Evolutionary conservation across 1,140 invertebrate genomes (phyloP), one percentile per base, ranked within the genome.

Genomic region (Sesamia nonagrioides): DNA sequence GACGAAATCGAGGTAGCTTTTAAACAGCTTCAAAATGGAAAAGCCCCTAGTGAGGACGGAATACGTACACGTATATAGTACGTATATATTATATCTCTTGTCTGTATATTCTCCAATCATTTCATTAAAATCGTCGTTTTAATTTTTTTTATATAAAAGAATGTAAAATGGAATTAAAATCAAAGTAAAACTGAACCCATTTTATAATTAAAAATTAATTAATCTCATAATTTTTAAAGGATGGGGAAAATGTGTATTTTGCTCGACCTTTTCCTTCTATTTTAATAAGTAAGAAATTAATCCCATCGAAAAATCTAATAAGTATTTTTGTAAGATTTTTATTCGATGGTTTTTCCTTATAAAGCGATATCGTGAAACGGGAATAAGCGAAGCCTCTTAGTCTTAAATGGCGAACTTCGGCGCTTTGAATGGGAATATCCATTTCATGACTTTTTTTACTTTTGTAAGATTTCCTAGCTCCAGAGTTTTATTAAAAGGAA

Each of bases 231-330:
- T 75, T 63, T 63, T 50, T 11, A 68, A 35, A 61, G 7, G 42
- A 75, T 18, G 42, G 27, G 40, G 37, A 63, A 75, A 75, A 48
- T 75, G 27, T 60, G 18, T 75, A 60, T 63, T 75, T 50, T 37
- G 42, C 33, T 27, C n/a, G 50, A 37, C 58, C 42, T 63, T 75
- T 63, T 63, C 73, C 73, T 75, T 58, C 5, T 63, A 18, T 13
- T 52, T 69, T 63, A 50, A 63, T 75, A 63, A 61, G 45, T 75
- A 50, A 63, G 58, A 75, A 75, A 75, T 75, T 75, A 75, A 75
- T 50, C 73, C 58, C 56, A 61, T 61, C 42, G 27, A 11, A 40
- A 63, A 75, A 63, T 61, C 52, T 74, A 75, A 63, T 61, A 75
- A 63, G 58, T 27, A 63, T 52, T 58, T 58, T 75, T 63, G 73